These are phyloP conservation scores for Armadillidium nasatum DNA, from an alignment of 1,140 invertebrate species.

Conservation along the genomic window DNA sequence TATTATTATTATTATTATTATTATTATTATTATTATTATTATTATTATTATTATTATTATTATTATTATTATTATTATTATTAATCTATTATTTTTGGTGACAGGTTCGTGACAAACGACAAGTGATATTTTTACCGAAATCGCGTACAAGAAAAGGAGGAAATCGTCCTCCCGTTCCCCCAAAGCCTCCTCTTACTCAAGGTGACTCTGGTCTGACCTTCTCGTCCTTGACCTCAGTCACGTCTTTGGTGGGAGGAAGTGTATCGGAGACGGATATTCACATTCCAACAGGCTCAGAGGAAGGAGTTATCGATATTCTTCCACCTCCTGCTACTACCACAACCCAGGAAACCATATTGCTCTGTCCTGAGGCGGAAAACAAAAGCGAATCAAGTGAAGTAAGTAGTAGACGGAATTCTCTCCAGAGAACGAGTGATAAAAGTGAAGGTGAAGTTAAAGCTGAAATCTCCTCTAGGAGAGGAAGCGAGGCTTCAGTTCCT, in stretches of 20 bases:
- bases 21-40: too few relatives aligned
- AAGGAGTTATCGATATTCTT: not conserved
- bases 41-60: not conserved
- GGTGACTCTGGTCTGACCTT: constrained; percentile 29
- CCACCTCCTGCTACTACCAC: not conserved
- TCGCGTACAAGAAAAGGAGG: constrained; percentile 24
- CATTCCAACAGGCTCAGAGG: not conserved
- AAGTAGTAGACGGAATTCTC: constrained; percentile 40
- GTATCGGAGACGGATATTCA: constrained; percentile 35
- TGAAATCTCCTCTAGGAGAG: constrained; percentile 5
- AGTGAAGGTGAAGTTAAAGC: constrained; percentile 35
- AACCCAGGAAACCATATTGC: constrained; percentile 16
- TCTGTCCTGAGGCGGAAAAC: constrained; percentile 36
- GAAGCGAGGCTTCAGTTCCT: not conserved
- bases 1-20: too few relatives aligned
- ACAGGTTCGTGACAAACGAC: constrained; percentile 42
- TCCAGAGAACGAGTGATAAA: constrained; percentile 40
- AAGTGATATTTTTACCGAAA: constrained; percentile 41
- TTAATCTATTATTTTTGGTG: too few relatives aligned
- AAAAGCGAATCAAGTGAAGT: constrained; percentile 42
- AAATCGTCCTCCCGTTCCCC: constrained; percentile 36
- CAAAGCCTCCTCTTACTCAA: constrained; percentile 33
- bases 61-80: too few relatives aligned
- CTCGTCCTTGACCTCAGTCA: constrained; percentile 41
- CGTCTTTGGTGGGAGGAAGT: constrained; percentile 37